Conservation (phyloP, 2,888 invertebrate species). For the Lochmaea capreae region DNA sequence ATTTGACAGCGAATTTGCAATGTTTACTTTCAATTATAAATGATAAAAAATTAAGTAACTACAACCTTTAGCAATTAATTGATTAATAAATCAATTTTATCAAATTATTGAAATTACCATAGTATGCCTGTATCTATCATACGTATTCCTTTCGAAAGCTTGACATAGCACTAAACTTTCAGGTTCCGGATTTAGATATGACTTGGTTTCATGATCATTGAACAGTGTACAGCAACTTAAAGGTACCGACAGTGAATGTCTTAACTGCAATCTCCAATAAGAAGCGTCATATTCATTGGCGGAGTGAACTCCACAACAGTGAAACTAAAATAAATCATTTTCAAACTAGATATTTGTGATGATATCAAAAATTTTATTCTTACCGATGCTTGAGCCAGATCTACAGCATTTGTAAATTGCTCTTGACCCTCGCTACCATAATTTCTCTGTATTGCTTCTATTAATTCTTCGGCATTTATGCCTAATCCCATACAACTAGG, state of each 20-base stretch:
- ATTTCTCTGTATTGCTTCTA: constrained; percentile 78
- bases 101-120: constrained; percentile 64
- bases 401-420: constrained; percentile 84
- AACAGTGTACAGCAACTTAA: constrained; percentile 71
- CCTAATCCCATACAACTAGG: constrained; percentile 82
- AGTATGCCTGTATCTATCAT: constrained; percentile 71
- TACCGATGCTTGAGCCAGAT: constrained; percentile 78
- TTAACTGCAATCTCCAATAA: constrained; percentile 81
- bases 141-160: constrained; percentile 70
- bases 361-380: constrained; percentile 1
- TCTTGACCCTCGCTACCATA: constrained; percentile 82
- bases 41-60: too few species aligned
- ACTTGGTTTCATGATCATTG: constrained; percentile 68
- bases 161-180: constrained; percentile 79
- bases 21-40: too few species aligned
- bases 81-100: not conserved
- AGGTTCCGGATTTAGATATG: constrained; percentile 82
- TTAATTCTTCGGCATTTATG: constrained; percentile 75
- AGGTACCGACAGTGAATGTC: constrained; percentile 68
- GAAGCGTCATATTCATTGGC: constrained; percentile 86
- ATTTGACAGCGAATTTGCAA: too few species aligned
- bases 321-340: constrained; percentile 71
- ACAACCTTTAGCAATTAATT: too few species aligned
- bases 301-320: constrained; percentile 84
- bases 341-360: not conserved